Conservation (phyloP, 2,888 invertebrate species). For the Leptinotarsa peninsularis region DNA sequence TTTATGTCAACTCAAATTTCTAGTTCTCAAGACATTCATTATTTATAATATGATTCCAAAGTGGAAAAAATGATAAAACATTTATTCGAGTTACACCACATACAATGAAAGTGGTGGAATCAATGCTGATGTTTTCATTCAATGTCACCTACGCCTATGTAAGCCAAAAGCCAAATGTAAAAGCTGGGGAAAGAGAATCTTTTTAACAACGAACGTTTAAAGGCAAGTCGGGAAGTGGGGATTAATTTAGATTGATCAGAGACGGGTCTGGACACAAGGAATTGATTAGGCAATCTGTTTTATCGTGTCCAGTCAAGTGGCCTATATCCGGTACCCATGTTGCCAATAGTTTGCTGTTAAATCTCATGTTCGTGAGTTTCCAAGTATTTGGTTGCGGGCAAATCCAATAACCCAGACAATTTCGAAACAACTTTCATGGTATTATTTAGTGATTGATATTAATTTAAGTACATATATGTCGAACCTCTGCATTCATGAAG, state of each 20-base stretch:
- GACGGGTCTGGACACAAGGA: conserved; percentile 67
- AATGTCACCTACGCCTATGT: conserved; percentile 31
- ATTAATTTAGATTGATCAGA: conserved; percentile 69
- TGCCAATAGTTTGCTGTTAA: conserved; percentile 29
- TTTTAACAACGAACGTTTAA: conserved; percentile 65
- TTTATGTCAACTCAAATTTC: too few relatives aligned
- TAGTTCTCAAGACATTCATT: too few relatives aligned
- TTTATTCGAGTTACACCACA: too few relatives aligned
- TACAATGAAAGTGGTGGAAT: too few relatives aligned
- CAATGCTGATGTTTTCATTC: background rate
- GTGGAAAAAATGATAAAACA: too few relatives aligned
- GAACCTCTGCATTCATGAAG: too few relatives aligned
- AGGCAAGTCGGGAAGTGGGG: conserved; percentile 63
- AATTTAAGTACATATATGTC: too few relatives aligned
- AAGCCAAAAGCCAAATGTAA: conserved; percentile 30
- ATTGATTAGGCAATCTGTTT: conserved; percentile 70
- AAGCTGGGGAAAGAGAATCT: conserved; percentile 45
- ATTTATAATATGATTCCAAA: too few relatives aligned
- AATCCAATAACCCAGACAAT: too few relatives aligned
- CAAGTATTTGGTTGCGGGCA: background rate
- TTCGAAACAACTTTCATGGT: too few relatives aligned
- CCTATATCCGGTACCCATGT: conserved; percentile 60
- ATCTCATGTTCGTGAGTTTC: conserved; percentile 2
- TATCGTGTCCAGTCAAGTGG: conserved; percentile 68
- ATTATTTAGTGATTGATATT: too few relatives aligned